Conservation (phyloP, 2,113 vertebrate species). For the Axis porcinus region DNA sequence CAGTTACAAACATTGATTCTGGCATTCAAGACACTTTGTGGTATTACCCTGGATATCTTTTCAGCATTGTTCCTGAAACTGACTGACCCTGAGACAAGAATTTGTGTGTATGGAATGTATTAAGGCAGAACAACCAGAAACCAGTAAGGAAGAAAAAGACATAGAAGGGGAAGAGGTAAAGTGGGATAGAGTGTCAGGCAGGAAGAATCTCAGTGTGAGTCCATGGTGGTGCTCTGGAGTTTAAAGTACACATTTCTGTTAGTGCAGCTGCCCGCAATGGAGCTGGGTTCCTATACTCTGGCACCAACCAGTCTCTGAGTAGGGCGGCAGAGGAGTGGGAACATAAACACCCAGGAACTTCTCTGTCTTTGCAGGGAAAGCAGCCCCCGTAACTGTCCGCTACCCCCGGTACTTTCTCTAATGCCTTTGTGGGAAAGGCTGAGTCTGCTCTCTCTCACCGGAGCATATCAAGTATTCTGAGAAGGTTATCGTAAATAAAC, state of each 20-base stretch:
- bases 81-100: neutral
- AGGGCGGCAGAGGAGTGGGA: rapidly evolving
- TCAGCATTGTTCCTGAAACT: neutral
- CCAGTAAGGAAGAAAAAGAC: neutral
- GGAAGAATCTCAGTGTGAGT: neutral
- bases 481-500: neutral
- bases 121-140: neutral
- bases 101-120: neutral
- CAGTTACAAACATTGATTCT: neutral
- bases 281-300: neutral
- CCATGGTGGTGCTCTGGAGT: rapidly evolving
- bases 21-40: neutral
- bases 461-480: neutral
- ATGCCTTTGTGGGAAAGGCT: neutral
- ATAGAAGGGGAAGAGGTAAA: neutral
- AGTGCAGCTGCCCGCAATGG: rapidly evolving
- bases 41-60: neutral
- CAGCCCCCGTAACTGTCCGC: neutral
- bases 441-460: neutral
- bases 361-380: neutral
- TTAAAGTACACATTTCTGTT: too few species aligned
- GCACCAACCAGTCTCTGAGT: rapidly evolving
- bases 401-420: rapidly evolving
- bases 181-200: rapidly evolving
- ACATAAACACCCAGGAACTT: neutral